Conservation (phyloP, 1,140 invertebrate species). For the Drosophila rhopaloa region DNA sequence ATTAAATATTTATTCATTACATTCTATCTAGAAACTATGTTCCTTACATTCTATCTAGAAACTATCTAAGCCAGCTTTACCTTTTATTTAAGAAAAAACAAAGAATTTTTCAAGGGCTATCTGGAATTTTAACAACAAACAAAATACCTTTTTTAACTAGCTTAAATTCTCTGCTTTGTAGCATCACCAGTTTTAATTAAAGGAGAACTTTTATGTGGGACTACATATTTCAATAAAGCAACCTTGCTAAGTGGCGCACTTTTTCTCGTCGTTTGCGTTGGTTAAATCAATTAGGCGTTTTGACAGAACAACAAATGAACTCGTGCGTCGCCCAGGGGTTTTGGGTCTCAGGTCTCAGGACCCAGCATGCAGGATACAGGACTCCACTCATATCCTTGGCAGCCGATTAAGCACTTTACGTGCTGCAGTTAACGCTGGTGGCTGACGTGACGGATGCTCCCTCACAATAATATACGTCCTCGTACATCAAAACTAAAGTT, state of each 20-base stretch:
- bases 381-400: slow-evolving; percentile 42
- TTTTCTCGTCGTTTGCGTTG: slow-evolving; percentile 14
- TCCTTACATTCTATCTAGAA: too few species aligned
- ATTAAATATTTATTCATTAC: too few species aligned
- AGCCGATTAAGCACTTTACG: slow-evolving; percentile 69
- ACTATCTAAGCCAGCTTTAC: too few species aligned
- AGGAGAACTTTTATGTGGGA: too few species aligned
- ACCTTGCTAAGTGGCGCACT: not conserved
- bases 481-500: slow-evolving; percentile 52
- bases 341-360: slow-evolving; percentile 3
- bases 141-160: too few species aligned
- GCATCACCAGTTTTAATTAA: not conserved
- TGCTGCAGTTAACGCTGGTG: slow-evolving; percentile 61
- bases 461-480: slow-evolving; percentile 18
- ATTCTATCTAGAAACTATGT: too few species aligned
- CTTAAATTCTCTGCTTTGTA: too few species aligned
- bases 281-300: slow-evolving; percentile 72
- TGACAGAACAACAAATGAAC: slow-evolving; percentile 46
- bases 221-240: slow-evolving; percentile 5
- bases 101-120: too few species aligned
- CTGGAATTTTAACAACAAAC: too few species aligned
- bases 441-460: slow-evolving; percentile 34
- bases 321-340: slow-evolving; percentile 58
- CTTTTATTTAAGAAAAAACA: too few species aligned
- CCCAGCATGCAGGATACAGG: not conserved